Evolutionary conservation across 2,888 invertebrate genomes (phyloP), one percentile per base, ranked within the genome.

Genomic region (Cheilosia impressa): DNA sequence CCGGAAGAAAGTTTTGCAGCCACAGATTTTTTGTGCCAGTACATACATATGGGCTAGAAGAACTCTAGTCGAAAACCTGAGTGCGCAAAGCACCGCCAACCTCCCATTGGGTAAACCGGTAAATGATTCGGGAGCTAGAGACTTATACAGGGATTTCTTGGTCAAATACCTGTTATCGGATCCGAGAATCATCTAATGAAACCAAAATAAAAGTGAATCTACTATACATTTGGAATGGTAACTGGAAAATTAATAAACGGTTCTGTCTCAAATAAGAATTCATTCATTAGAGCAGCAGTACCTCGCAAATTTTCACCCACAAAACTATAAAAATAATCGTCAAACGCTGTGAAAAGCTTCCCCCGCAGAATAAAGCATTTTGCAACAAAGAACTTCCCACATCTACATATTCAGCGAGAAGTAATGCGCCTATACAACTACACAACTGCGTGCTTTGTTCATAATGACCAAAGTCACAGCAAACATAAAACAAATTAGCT

Each of bases 361-460:
- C 24, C n/a, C 45, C 38, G 13, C 38, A 27, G 62, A 57, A 19
- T 43, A 31, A 10, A 76, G 19, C 34, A 71, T 50, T 50, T 65
- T 41, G 76, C 66, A 76, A 65, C 63, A 78, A 78, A 71, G 71
- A 63, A 71, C 71, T 31, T 71, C 65, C 69, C 69, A 69, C 77
- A 69, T 53, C 47, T 34, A 27, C 27, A 27, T 6, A 34, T 22
- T 50, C n/a, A 47, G 62, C 38, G 31, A 60, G 24, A 45, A 31
- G 31, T 24, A 69, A 63, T 69, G 68, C 69, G 68, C 34, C 19
- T 34, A 45, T 45, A 38, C 2, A 41, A 52, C 31, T 22, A 22
- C 43, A 38, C 2, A 41, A 52, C 31, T 22, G 34, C 43, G 15
- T 60, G 19, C 17, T 41, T 58, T 52, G 17, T 22, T 5, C 57